Evolutionary conservation across 2,797 vertebrate genomes (phyloP), one percentile per base, ranked within the genome.

Genomic region (Fratercula arctica): DNA sequence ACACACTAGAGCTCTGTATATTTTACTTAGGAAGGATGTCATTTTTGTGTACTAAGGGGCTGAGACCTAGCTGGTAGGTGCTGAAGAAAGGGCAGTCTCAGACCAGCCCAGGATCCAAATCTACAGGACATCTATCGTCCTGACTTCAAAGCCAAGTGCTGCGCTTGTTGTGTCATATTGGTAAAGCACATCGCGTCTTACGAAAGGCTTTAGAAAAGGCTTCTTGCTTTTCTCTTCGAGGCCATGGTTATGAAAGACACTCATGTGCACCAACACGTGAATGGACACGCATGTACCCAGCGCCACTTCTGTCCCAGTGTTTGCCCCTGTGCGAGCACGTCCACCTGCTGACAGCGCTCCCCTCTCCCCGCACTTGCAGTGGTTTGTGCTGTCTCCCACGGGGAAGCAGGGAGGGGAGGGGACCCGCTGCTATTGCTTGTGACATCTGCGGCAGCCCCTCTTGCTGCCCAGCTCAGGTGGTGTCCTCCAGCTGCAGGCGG

Each of bases 321-420:
- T 53, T 50, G 87, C n/a, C 66, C 75, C 59, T 13, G 21, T 13
- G 59, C 26, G 17, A 35, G 33, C 74, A 46, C 3, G 13, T 48
- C 46, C 53, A 50, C 53, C 48, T 4, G 26, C 56, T 26, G 66
- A 66, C 50, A 41, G 31, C 5, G 0, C 37, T 70, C 6, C 68
- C 16, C 43, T 41, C 51, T 68, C 75, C 53, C 60, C 1, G 0
- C 10, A 29, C 75, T 39, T 20, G 48, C 10, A 1, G 10, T 11
- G 15, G 4, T 56, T 76, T 48, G 53, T 2, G 6, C 43, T 59
- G 28, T 15, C 64, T n/a, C 23, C 26, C 0, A 0, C 9, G 13
- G 29, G 16, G 18, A 41, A 41, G 53, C 14, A 56, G 41, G 19
- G 19, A 54, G 61, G 53, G n/a, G 72, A 60, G n/a, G 46, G 54